phyloP scores from a whole-genome alignment of 1,140 invertebrate genomes.

The Matsumurasca onukii region DNA sequence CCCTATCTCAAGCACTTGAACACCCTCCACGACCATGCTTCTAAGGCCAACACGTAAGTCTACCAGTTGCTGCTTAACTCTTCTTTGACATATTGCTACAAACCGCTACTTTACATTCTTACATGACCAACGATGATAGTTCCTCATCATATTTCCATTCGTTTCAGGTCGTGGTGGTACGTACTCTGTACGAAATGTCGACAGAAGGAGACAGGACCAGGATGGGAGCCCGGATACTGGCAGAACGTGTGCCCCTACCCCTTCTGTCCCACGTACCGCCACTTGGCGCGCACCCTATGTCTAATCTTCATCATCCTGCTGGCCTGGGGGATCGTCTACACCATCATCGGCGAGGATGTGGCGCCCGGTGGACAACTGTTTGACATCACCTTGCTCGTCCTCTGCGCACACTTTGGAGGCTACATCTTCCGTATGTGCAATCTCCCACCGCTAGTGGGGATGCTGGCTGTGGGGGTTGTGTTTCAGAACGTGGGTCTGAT shows the following conservation, averaged over 20 bases:
- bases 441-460: constrained; percentile 82
- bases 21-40: too few species aligned
- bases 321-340: constrained; percentile 72
- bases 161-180: constrained; percentile 69
- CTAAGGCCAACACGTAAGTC: too few species aligned
- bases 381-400: constrained; percentile 68
- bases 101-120: too few species aligned
- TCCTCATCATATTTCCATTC: too few species aligned
- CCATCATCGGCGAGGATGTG: constrained; percentile 70
- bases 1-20: too few species aligned
- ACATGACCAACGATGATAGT: too few species aligned
- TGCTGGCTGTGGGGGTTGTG: constrained; percentile 78
- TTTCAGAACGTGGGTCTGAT: constrained; percentile 78
- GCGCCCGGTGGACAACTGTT: constrained; percentile 79
- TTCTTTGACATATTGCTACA: too few species aligned
- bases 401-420: constrained; percentile 79
- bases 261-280: constrained; percentile 72
- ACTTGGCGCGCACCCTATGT: constrained; percentile 69
- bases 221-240: constrained; percentile 78
- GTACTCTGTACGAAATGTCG: constrained; percentile 69
- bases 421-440: constrained; percentile 71
- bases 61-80: too few species aligned
- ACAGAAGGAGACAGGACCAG: constrained; percentile 63
- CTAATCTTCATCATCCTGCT: constrained; percentile 69
- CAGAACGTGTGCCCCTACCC: constrained; percentile 70